Conservation (phyloP, 2,888 invertebrate genomes). For the Acronicta aceris region DNA sequence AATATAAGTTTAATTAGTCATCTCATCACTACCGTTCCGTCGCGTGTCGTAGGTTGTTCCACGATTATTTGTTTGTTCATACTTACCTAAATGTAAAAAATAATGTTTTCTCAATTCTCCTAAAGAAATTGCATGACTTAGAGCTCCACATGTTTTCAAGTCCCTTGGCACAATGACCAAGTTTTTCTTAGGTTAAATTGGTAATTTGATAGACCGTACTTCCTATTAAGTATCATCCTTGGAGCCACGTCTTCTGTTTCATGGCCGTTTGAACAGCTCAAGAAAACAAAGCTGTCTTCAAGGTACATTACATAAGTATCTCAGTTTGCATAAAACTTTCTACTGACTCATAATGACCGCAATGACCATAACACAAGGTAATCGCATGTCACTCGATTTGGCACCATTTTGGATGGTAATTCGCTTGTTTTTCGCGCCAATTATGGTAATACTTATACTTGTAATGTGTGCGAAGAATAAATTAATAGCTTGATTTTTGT, state of each 20-base stretch:
- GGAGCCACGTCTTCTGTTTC: not conserved
- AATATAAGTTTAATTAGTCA: no score
- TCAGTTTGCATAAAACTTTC: constrained; percentile 42
- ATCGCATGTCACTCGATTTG: constrained; percentile 14
- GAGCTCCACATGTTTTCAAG: no score
- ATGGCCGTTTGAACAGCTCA: constrained; percentile 12
- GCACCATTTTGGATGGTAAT: constrained; percentile 32
- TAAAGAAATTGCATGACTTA: no score
- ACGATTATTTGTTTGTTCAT: no score
- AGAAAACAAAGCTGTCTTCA: constrained; percentile 21
- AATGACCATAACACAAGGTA: constrained; percentile 32
- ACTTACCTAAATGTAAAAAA: no score
- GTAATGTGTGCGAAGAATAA: not conserved
- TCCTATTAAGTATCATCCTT: not conserved
- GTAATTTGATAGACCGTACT: not conserved
- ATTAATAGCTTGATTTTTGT: no score
- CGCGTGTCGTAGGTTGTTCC: no score
- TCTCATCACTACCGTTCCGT: no score
- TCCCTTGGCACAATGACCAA: no score
- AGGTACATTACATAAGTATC: constrained; percentile 30
- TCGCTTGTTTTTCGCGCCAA: constrained; percentile 11
- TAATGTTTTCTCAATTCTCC: no score
- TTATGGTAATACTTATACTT: constrained; percentile 15
- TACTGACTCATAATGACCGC: constrained; percentile 44
- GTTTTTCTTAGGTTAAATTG: no score